phyloP scores from a whole-genome alignment of 2,888 invertebrate species.

The Lepidochrysops patricia region DNA sequence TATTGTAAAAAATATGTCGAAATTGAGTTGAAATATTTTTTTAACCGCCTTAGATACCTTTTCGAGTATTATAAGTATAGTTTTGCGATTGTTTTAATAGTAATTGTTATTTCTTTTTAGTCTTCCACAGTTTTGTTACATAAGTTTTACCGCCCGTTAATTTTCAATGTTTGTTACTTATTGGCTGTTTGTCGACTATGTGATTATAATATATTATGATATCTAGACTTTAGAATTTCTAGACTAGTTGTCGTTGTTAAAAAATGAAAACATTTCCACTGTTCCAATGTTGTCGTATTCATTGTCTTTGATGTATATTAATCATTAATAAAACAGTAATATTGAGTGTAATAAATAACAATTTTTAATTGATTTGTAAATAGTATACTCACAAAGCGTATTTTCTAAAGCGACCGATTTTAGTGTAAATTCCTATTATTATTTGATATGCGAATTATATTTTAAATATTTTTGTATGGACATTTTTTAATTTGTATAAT shows the following conservation, averaged over 20 bases:
- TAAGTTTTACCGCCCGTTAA: background rate
- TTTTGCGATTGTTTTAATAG: background rate
- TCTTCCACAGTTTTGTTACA: conserved; percentile 6
- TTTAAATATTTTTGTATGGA: conserved; percentile 12
- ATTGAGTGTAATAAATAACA: background rate
- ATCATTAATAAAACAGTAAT: background rate
- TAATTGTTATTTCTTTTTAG: conserved; percentile 5
- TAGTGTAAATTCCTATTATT: background rate
- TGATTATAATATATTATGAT: background rate
- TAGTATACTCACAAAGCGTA: background rate
- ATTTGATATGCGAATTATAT: conserved; percentile 6
- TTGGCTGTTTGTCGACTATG: background rate
- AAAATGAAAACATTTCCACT: background rate
- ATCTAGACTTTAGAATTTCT: background rate
- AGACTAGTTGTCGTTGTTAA: background rate
- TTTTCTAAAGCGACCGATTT: background rate
- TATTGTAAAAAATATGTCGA: background rate
- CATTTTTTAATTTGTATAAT: background rate
- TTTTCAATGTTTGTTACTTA: background rate
- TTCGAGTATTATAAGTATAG: background rate
- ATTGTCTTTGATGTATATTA: background rate
- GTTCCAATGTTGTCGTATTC: background rate
- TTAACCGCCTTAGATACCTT: background rate
- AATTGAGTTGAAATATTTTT: background rate
- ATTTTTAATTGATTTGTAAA: conserved; percentile 7